A percentile compares a stretch with the other conserved stretches of the same genome.
These are phyloP conservation scores for Drosophila glabriapex DNA, from an alignment of 2,888 invertebrate genomes.

Conservation along the genomic window DNA sequence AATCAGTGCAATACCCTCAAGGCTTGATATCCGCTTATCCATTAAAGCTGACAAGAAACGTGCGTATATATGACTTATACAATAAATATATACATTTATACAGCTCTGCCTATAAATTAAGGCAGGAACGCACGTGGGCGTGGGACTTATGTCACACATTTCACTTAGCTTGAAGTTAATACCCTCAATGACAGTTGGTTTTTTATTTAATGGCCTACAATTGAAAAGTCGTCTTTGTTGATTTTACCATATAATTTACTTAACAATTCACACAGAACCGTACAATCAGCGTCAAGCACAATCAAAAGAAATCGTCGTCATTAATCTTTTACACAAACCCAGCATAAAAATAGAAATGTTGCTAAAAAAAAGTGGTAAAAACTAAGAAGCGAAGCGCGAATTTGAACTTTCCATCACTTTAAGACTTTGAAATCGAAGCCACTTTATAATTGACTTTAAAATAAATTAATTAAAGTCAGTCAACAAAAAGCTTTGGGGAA, in stretches of 20 bases:
- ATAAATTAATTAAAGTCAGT: constrained; percentile 33
- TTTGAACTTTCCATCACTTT: constrained; percentile 13
- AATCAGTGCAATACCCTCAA: constrained; percentile 57
- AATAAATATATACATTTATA: not conserved
- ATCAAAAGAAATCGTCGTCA: constrained; percentile 28
- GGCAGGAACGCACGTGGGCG: constrained; percentile 18
- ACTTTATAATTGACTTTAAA: constrained; percentile 29
- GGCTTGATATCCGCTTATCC: constrained; percentile 16
- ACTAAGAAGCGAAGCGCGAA: not conserved
- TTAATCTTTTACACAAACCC: constrained; percentile 35
- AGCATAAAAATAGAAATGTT: constrained; percentile 1
- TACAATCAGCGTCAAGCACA: constrained; percentile 1
- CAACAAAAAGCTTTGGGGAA: not conserved
- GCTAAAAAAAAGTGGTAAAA: not conserved
- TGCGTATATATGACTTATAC: constrained; percentile 2
- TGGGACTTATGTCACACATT: constrained; percentile 33
- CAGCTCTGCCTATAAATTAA: constrained; percentile 46
- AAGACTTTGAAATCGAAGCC: constrained; percentile 13
- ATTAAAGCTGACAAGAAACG: constrained; percentile 26
- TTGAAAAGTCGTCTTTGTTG: constrained; percentile 35
- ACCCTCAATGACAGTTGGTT: constrained; percentile 4
- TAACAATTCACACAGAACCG: constrained; percentile 51
- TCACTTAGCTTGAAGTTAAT: constrained; percentile 32
- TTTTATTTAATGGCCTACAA: constrained; percentile 28
- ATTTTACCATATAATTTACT: constrained; percentile 63